Base-by-base conservation (phyloP, 2,888 invertebrate genomes). In the Capitulum mitella region DNA sequence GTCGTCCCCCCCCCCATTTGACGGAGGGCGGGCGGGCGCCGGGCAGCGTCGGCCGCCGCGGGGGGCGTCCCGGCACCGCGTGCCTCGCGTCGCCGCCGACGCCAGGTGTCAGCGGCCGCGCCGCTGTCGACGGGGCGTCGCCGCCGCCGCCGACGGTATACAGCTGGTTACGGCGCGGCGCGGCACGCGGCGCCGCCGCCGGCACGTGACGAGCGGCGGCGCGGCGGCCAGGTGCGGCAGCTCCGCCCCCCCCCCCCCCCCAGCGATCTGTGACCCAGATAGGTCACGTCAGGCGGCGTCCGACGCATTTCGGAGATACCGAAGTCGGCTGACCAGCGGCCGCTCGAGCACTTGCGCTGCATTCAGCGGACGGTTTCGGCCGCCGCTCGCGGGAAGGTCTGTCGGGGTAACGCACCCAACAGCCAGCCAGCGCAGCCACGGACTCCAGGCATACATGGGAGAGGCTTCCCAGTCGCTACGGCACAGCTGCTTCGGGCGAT, bases 61-160 rank as follows among this genome's bases (percentile, higher is more conserved):
- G 64, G 64, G 64, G 5, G 64, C 19, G 19, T 32, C 64, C 29
- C 34, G n/a, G n/a, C 34, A 19, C 64, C 64, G 64, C 64, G 14
- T 64, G 64, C 64, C 34, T 32, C 64, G 32, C 34, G 64, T 64
- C 64, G 64, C 34, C 29, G 34, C 34, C 64, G 64, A 34, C 64
- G 64, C 64, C 64, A 64, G 64, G 64, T 64, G 64, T 34, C 64
- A 19, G 34, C 43, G 6, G 58, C 10, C 8, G 58, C 58, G n/a
- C 6, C 19, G 14, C 6, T 8, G 29, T 1, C 64, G 19, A 29
- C 64, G 34, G 34, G 64, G 64, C 34, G 64, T 19, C 64, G 32
- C 64, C 64, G 64, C 32, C 58, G 64, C 64, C 64, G 64, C 32
- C 29, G 64, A 64, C 64, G 34, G 12, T 22, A 64, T 64, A 64